phyloP scores from a whole-genome alignment of 2,888 invertebrate species.

The Nebria salina region DNA sequence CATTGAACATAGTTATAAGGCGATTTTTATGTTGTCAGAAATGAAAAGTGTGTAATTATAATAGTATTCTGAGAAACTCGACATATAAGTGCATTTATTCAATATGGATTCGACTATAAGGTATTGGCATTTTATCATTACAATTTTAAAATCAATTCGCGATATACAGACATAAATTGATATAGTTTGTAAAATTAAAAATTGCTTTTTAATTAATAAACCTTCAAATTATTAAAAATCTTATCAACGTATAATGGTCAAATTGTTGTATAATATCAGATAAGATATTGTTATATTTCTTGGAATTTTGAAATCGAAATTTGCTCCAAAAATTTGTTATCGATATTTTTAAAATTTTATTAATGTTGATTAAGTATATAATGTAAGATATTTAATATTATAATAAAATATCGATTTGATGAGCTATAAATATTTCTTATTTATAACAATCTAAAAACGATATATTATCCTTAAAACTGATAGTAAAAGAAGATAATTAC shows the following conservation, averaged over 20 bases:
- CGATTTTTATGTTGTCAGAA: background rate
- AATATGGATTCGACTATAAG: background rate
- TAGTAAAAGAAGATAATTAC: conserved; percentile 14
- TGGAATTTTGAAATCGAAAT: background rate
- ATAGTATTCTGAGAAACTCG: background rate
- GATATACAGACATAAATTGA: background rate
- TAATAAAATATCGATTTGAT: background rate
- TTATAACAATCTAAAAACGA: background rate
- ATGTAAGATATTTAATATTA: no score
- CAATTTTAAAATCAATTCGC: background rate
- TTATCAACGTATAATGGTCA: background rate
- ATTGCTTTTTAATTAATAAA: background rate
- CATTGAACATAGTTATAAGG: background rate
- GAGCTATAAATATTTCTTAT: background rate
- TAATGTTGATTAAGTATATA: no score
- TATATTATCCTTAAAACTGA: background rate
- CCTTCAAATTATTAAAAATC: background rate
- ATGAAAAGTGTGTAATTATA: background rate
- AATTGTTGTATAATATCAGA: background rate
- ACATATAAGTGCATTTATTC: background rate
- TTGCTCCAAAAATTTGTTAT: no score
- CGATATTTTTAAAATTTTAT: no score
- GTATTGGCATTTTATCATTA: background rate
- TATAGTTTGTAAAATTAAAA: background rate
- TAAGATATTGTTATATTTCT: background rate